These are phyloP conservation scores for Eretmodus cyanostictus DNA, from an alignment of 2,113 vertebrate species.

Conservation along the genomic window DNA sequence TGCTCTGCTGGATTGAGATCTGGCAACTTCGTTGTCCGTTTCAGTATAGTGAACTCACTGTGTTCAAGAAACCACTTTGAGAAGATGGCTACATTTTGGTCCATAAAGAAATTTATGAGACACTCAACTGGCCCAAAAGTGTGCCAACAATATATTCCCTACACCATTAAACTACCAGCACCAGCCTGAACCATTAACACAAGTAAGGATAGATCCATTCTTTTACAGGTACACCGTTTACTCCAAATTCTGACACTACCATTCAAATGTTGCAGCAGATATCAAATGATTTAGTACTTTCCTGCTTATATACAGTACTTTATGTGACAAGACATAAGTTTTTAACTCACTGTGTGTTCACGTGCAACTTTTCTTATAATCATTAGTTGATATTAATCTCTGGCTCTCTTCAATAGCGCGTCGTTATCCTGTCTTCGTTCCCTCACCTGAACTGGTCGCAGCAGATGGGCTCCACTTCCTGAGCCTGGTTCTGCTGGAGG, in stretches of 20 bases:
- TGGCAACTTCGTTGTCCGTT: not conserved
- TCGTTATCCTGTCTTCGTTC: not conserved
- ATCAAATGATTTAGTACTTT: not conserved
- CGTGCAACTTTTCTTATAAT: not conserved
- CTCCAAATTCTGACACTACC: not conserved
- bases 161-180: not conserved
- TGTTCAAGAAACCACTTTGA: not conserved
- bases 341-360: not conserved
- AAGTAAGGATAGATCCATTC: not conserved
- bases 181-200: not conserved
- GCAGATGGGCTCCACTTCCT: not conserved
- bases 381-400: not conserved
- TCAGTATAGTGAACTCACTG: not conserved
- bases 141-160: not conserved
- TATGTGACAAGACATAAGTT: not conserved
- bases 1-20: not conserved
- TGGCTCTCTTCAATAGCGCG: not conserved
- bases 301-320: not conserved
- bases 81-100: not conserved
- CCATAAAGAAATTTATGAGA: not conserved
- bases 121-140: not conserved
- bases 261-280: not conserved
- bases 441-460: not conserved
- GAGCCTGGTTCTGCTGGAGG: not conserved
- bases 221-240: not conserved